phyloP scores from a whole-genome alignment of 2,113 vertebrate species.

The Dicrurus megarhynchus region DNA sequence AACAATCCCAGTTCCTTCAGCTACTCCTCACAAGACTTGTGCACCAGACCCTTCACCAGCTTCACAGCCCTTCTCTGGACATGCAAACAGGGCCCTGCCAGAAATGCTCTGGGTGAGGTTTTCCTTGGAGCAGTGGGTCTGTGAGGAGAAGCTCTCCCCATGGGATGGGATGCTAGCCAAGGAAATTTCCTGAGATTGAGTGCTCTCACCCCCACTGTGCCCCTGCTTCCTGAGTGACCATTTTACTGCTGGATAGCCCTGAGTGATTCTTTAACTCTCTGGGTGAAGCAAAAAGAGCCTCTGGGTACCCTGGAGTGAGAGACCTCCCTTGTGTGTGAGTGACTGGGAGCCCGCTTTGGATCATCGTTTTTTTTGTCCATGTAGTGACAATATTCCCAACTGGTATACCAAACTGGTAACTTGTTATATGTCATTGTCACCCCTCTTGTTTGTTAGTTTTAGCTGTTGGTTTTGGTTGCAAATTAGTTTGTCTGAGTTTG shows the following conservation, averaged over 20 bases:
- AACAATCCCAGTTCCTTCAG: neutral
- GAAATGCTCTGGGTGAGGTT: neutral
- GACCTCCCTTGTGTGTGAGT: too few species aligned
- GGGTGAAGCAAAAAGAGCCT: neutral
- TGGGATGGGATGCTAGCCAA: neutral
- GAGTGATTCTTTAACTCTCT: neutral
- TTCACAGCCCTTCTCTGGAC: neutral
- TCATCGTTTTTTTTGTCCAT: neutral
- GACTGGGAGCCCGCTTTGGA: rapidly evolving
- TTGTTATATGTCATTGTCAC: neutral
- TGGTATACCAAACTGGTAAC: too few species aligned
- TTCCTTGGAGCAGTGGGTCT: neutral
- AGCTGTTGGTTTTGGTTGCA: neutral
- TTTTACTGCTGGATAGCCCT: neutral
- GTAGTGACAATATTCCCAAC: neutral
- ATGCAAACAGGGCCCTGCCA: neutral
- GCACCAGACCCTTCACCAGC: neutral
- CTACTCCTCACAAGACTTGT: neutral
- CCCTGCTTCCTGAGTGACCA: neutral
- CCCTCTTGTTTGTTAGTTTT: neutral
- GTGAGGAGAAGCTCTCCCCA: neutral
- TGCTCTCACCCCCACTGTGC: rapidly evolving
- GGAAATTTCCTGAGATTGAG: neutral
- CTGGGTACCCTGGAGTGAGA: neutral
- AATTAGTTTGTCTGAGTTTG: neutral